phyloP scores from a whole-genome alignment of 1,140 invertebrate genomes.

The Micrasema minimum region DNA sequence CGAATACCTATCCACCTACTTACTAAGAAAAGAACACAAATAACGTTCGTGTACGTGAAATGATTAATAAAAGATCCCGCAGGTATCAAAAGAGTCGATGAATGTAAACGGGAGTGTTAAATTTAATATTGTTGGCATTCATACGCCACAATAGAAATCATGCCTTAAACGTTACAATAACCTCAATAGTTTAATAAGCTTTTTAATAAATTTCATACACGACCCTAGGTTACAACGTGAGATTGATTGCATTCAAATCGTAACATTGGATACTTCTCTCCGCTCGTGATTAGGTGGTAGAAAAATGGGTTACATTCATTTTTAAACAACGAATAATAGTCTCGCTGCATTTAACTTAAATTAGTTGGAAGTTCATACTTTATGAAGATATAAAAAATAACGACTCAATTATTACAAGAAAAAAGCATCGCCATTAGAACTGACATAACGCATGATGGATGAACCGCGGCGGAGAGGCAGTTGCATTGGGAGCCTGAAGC shows the following conservation, averaged over 20 bases:
- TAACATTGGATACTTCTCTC: not conserved
- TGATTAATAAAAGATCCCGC: constrained; percentile 18
- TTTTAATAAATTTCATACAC: constrained; percentile 15
- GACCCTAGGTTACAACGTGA: not conserved
- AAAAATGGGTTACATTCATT: too few relatives aligned
- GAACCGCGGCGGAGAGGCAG: constrained; percentile 1
- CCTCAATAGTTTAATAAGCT: constrained; percentile 17
- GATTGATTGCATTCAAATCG: constrained; percentile 1
- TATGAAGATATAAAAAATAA: constrained; percentile 15
- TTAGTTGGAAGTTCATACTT: not conserved
- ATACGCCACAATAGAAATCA: constrained; percentile 24
- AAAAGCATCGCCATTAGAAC: constrained; percentile 9
- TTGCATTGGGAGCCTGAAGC: constrained; percentile 1
- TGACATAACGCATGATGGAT: constrained; percentile 11
- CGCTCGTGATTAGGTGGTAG: too few relatives aligned
- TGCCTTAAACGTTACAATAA: constrained; percentile 13
- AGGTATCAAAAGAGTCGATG: not conserved
- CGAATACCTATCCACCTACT: too few relatives aligned
- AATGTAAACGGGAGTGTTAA: constrained; percentile 20
- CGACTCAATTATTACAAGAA: constrained; percentile 11
- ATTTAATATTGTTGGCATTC: constrained; percentile 2
- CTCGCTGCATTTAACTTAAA: too few relatives aligned
- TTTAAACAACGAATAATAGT: too few relatives aligned
- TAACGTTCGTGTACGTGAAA: constrained; percentile 6
- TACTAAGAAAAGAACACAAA: constrained; percentile 4